Percentiles rank a stretch among this genome's conserved stretches.
Evolutionary conservation across 1,140 invertebrate species (phyloP).

Genomic region (Leguminivora glycinivorella): DNA sequence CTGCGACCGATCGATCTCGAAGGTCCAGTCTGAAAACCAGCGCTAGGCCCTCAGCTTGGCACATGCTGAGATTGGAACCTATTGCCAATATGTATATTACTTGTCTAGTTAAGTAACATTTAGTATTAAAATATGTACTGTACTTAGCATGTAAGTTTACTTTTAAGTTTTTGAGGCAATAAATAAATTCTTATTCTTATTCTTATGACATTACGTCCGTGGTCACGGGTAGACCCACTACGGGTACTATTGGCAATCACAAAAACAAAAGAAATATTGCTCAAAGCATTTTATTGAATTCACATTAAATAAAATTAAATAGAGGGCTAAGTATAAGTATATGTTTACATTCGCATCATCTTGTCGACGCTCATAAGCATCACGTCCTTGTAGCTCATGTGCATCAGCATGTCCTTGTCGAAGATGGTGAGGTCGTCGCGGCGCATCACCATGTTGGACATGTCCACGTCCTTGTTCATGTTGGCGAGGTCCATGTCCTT

Average conservation of each 20-base stretch:
- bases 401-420: constrained; percentile 61
- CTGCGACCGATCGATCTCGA: too few species aligned
- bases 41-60: too few species aligned
- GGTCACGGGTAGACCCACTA: too few species aligned
- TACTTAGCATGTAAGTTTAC: too few species aligned
- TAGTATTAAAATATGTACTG: too few species aligned
- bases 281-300: neutral
- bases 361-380: constrained; percentile 64
- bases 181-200: too few species aligned
- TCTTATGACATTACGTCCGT: too few species aligned
- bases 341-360: constrained; percentile 54
- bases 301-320: constrained; percentile 10
- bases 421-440: constrained; percentile 65
- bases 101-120: too few species aligned
- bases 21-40: too few species aligned
- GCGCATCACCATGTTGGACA: constrained; percentile 61
- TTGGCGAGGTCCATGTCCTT: constrained; percentile 63
- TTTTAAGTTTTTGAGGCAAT: too few species aligned
- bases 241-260: neutral
- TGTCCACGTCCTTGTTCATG: constrained; percentile 58
- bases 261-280: neutral
- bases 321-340: neutral
- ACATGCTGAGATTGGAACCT: too few species aligned
- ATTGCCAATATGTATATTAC: too few species aligned
- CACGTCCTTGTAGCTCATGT: constrained; percentile 60